Conservation (phyloP, 2,797 vertebrate species). For the Pteronotus mesoamericanus region DNA sequence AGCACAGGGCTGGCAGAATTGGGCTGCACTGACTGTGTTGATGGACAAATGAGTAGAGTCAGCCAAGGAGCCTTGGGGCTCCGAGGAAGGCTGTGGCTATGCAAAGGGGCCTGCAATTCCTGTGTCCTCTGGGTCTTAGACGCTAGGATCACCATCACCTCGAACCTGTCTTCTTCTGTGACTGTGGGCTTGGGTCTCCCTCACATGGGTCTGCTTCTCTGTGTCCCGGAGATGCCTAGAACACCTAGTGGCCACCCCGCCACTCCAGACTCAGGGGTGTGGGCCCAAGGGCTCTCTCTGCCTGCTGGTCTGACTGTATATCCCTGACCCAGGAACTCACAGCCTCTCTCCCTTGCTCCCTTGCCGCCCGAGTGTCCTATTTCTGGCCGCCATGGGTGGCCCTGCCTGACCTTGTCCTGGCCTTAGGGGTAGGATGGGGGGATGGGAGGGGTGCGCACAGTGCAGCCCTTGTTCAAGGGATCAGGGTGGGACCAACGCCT, state of each 20-base stretch:
- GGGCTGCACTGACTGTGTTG: neutral
- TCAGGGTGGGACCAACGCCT: conserved; percentile 18
- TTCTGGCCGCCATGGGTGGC: conserved; percentile 54
- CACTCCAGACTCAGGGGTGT: neutral
- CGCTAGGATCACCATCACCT: neutral
- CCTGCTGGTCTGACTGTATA: neutral
- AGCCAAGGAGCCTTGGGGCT: neutral
- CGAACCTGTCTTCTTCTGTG: neutral
- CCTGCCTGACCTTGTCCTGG: conserved; percentile 6
- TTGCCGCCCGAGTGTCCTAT: neutral
- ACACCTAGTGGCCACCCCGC: neutral
- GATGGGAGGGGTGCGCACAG: conserved; percentile 23
- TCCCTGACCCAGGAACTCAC: neutral
- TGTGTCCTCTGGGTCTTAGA: neutral
- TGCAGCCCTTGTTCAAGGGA: conserved; percentile 46
- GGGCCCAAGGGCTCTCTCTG: neutral
- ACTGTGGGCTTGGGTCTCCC: neutral
- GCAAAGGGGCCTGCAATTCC: neutral
- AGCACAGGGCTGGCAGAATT: neutral
- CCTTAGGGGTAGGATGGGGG: neutral
- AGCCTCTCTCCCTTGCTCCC: neutral
- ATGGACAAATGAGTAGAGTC: neutral
- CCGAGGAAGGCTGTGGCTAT: neutral
- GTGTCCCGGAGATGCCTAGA: neutral
- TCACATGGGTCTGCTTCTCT: neutral